phyloP scores from a whole-genome alignment of 2,888 invertebrate genomes.

The Napeogenes inachia region DNA sequence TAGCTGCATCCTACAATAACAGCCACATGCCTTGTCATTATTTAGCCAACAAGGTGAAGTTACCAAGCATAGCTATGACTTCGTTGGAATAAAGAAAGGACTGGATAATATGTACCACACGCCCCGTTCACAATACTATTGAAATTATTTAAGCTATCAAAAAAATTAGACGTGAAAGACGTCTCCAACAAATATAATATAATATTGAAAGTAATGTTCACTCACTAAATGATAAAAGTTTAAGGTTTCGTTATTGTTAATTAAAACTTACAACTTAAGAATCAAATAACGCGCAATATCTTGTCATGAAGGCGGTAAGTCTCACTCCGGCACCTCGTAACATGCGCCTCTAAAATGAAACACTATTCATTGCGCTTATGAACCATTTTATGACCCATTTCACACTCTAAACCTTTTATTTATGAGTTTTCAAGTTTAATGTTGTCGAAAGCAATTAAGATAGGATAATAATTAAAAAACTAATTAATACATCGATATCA shows the following conservation, averaged over 20 bases:
- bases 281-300: background rate
- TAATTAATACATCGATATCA: too few relatives aligned
- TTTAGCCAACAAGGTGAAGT: slow-evolving; percentile 17
- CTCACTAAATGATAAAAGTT: too few relatives aligned
- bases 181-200: too few relatives aligned
- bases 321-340: background rate
- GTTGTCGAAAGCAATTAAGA: background rate
- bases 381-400: slow-evolving; percentile 5
- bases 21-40: slow-evolving; percentile 16
- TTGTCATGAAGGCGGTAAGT: background rate
- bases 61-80: slow-evolving; percentile 3
- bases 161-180: too few relatives aligned
- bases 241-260: too few relatives aligned
- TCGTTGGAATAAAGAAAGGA: background rate
- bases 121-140: background rate
- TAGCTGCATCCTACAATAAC: slow-evolving; percentile 28
- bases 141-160: too few relatives aligned
- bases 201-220: too few relatives aligned
- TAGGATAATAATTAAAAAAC: too few relatives aligned
- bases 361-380: slow-evolving; percentile 15
- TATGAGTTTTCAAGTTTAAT: background rate
- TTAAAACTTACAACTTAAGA: background rate
- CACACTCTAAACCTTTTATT: slow-evolving; percentile 4
- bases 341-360: slow-evolving; percentile 11
- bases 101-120: too few relatives aligned